phyloP scores from a whole-genome alignment of 2,888 invertebrate species.

The Harmothoe impar region DNA sequence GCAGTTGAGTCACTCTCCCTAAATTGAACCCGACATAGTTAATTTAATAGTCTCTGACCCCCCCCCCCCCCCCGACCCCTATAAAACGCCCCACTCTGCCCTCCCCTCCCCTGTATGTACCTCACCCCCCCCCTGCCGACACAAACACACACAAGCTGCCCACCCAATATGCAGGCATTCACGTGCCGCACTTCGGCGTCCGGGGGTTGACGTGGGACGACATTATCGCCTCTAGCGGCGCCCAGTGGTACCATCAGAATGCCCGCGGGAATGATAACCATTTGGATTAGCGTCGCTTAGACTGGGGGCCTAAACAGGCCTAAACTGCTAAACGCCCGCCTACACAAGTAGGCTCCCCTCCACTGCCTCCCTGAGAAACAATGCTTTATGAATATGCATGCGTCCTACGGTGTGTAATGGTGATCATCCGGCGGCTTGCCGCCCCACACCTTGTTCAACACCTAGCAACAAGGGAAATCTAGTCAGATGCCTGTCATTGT shows the following conservation, averaged over 20 bases:
- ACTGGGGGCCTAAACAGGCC: neutral
- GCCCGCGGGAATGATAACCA: constrained; percentile 26
- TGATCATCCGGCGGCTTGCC: neutral
- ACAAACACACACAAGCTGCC: no score
- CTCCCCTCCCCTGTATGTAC: no score
- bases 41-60: no score
- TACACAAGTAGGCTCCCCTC: neutral
- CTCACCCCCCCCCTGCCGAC: neutral
- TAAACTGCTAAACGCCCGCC: neutral
- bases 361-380: neutral
- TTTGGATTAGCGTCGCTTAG: constrained; percentile 34
- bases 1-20: no score
- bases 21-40: no score
- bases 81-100: no score
- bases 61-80: no score
- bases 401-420: neutral
- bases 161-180: constrained; percentile 1
- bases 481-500: neutral
- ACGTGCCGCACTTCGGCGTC: neutral
- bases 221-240: neutral
- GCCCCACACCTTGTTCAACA: neutral
- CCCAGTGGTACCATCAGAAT: neutral
- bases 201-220: neutral
- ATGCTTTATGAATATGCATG: constrained; percentile 40
- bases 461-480: constrained; percentile 51